A percentile compares a stretch with the other conserved stretches of the same genome.
These are phyloP conservation scores for Phalera bucephala DNA, from an alignment of 2,888 invertebrate species.

Conservation along the genomic window DNA sequence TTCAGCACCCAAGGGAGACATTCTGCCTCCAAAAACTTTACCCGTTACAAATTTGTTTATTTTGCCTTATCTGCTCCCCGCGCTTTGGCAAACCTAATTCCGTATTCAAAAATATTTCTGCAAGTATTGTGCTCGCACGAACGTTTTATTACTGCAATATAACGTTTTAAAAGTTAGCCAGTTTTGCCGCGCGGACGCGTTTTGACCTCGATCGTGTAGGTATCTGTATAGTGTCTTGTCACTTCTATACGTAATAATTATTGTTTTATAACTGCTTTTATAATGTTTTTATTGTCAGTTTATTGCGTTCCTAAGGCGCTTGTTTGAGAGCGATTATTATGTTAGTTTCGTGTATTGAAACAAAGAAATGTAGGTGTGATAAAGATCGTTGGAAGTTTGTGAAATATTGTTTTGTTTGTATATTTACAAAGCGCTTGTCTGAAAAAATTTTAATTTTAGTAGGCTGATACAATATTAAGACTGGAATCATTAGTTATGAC, in stretches of 20 bases:
- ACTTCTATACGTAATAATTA: slow-evolving; percentile 69
- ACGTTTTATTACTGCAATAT: slow-evolving; percentile 81
- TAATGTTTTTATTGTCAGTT: slow-evolving; percentile 51
- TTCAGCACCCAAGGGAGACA: slow-evolving; percentile 82
- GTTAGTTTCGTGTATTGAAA: slow-evolving; percentile 13
- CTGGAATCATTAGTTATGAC: too few species aligned
- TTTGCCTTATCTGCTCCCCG: slow-evolving; percentile 82
- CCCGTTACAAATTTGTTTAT: slow-evolving; percentile 84
- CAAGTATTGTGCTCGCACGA: slow-evolving; percentile 81
- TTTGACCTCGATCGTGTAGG: slow-evolving; percentile 34
- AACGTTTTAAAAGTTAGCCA: slow-evolving; percentile 82
- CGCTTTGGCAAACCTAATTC: slow-evolving; percentile 82
- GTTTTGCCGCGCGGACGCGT: slow-evolving; percentile 64
- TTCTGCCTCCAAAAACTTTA: slow-evolving; percentile 83
- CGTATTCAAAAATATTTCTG: slow-evolving; percentile 83
- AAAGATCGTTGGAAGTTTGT: slow-evolving; percentile 15
- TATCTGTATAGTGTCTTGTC: slow-evolving; percentile 47
- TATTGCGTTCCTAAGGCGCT: slow-evolving; percentile 41
- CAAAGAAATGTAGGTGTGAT: slow-evolving; percentile 27
- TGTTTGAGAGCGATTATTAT: slow-evolving; percentile 22
- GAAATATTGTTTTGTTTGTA: slow-evolving; percentile 9
- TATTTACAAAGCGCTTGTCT: not conserved
- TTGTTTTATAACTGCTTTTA: slow-evolving; percentile 62
- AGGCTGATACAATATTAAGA: too few species aligned
- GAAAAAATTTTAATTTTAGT: too few species aligned